Percentiles rank a stretch among this genome's conserved stretches.
Conservation (phyloP, 2,888 invertebrate species). For the Andrena bicolor region DNA sequence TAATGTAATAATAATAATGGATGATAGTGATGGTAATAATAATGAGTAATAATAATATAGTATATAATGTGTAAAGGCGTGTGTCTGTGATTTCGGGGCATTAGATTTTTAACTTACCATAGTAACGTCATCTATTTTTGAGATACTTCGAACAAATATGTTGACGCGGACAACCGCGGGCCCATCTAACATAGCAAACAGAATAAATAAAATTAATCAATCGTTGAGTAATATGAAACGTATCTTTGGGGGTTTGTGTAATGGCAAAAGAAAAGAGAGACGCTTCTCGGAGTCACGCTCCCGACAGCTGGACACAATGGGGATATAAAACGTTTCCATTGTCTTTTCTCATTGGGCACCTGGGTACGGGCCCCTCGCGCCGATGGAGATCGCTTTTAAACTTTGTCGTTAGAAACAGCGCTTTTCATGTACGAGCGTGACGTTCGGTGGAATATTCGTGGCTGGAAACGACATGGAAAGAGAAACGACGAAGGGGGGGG, state of each 20-base stretch:
- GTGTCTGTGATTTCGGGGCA: constrained; percentile 78
- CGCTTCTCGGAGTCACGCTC: constrained; percentile 22
- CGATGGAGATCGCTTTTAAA: constrained; percentile 4
- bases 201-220: constrained; percentile 84
- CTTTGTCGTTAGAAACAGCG: not conserved
- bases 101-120: constrained; percentile 93
- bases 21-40: not conserved
- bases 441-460: constrained; percentile 5
- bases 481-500: not conserved
- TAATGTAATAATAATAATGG: constrained; percentile 1
- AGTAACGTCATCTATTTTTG: constrained; percentile 99
- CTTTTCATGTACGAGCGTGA: not conserved
- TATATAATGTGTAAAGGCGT: constrained; percentile 72
- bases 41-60: constrained; percentile 6
- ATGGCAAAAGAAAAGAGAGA: constrained; percentile 37
- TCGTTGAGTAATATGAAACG: constrained; percentile 69
- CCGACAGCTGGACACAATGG: not conserved
- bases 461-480: constrained; percentile 3
- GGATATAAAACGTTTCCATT: not conserved
- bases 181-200: constrained; percentile 90
- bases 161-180: constrained; percentile 98
- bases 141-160: constrained; percentile 99
- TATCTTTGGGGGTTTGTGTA: constrained; percentile 63
- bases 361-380: not conserved
- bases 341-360: not conserved